A percentile compares a stretch with the other conserved stretches of the same genome.
Conservation (phyloP, 1,140 invertebrate species). For the Drosophila bocki region DNA sequence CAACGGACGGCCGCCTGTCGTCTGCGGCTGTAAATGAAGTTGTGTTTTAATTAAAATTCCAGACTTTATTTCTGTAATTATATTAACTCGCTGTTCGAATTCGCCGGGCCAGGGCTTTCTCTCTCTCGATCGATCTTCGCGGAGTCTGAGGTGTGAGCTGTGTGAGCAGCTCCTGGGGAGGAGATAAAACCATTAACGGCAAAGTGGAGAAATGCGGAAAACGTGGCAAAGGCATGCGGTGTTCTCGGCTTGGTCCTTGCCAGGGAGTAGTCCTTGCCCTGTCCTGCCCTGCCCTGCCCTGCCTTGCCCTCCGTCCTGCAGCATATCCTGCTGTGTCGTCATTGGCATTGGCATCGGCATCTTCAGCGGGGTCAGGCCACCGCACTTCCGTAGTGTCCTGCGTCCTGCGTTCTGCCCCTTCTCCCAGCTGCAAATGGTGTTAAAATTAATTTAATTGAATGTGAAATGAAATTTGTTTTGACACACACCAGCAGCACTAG, state of each 20-base stretch:
- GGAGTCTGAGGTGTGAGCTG: neutral
- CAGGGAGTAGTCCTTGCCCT: conserved; percentile 2
- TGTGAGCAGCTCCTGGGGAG: conserved; percentile 12
- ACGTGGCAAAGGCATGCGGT: conserved; percentile 78
- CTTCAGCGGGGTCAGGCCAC: conserved; percentile 27
- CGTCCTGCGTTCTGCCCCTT: conserved; percentile 8
- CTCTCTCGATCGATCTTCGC: conserved; percentile 69
- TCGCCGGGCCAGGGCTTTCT: conserved; percentile 32
- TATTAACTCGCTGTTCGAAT: conserved; percentile 82
- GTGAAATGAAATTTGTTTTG: conserved; percentile 84
- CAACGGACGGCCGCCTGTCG: conserved; percentile 51
- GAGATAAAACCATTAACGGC: conserved; percentile 79
- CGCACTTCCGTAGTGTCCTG: conserved; percentile 24
- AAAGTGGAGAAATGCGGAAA: conserved; percentile 77
- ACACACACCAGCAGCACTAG: conserved; percentile 57
- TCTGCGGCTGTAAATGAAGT: conserved; percentile 83
- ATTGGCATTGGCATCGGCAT: conserved; percentile 68
- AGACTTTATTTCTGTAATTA: conserved; percentile 85
- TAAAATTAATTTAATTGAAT: conserved; percentile 85
- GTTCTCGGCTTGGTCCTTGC: conserved; percentile 29
- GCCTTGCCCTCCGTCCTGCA: conserved; percentile 19
- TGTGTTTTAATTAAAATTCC: conserved; percentile 84
- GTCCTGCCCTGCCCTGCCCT: neutral
- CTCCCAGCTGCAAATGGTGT: conserved; percentile 76
- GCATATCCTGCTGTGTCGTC: conserved; percentile 68